phyloP scores from a whole-genome alignment of 2,888 invertebrate genomes.

The Melanostoma scalare region DNA sequence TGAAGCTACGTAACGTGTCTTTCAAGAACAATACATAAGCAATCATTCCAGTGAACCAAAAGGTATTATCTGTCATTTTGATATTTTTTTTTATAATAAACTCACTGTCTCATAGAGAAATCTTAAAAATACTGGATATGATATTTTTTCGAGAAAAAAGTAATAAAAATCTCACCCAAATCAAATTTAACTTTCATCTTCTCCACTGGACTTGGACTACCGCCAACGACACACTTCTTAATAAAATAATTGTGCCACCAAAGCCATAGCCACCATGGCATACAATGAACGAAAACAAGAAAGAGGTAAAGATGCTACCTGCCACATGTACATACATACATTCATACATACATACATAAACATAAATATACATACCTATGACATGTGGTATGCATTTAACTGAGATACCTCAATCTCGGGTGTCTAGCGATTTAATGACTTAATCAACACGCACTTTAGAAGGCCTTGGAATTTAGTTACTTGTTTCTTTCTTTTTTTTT shows the following conservation, averaged over 20 bases:
- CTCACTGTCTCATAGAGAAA: neutral
- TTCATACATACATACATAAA: slow-evolving; percentile 61
- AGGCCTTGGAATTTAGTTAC: slow-evolving; percentile 62
- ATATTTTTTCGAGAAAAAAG: slow-evolving; percentile 10
- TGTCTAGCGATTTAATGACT: slow-evolving; percentile 71
- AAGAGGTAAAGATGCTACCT: slow-evolving; percentile 35
- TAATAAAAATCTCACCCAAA: slow-evolving; percentile 63
- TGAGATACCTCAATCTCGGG: slow-evolving; percentile 49
- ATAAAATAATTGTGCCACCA: slow-evolving; percentile 54
- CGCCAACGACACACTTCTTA: slow-evolving; percentile 45
- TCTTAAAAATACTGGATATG: slow-evolving; percentile 14
- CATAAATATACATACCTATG: slow-evolving; percentile 4
- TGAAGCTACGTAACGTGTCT: slow-evolving; percentile 40
- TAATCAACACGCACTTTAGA: slow-evolving; percentile 72
- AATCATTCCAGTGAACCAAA: slow-evolving; percentile 35
- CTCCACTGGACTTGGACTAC: slow-evolving; percentile 24
- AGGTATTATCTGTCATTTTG: slow-evolving; percentile 5
- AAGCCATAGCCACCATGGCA: slow-evolving; percentile 2
- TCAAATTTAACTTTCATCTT: slow-evolving; percentile 59
- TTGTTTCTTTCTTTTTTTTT: slow-evolving; percentile 38
- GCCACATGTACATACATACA: slow-evolving; percentile 55
- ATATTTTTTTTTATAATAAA: slow-evolving; percentile 58
- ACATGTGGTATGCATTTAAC: slow-evolving; percentile 48
- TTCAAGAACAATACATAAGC: slow-evolving; percentile 38
- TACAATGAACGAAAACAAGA: slow-evolving; percentile 12